Base-by-base conservation (phyloP, 2,113 vertebrate species). In the Gopherus flavomarginatus region DNA sequence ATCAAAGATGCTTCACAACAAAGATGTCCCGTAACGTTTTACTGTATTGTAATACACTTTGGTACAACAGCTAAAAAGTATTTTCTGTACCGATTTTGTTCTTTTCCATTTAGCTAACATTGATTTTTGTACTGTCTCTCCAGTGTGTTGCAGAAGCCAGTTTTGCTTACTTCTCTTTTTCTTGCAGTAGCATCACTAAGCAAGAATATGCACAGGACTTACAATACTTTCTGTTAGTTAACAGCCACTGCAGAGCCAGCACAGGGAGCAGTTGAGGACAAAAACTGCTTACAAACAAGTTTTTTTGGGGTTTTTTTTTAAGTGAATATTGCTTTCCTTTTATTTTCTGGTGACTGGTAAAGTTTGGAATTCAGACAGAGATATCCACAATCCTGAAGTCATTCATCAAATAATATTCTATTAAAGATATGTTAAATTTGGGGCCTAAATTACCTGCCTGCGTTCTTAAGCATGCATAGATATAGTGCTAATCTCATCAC, bases 141-240 rank as follows among this genome's bases (percentile, higher is more conserved):
- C 57, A 75, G 65, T 38, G 26, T 90, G 2, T 1, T 31, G 47
- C 79, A 50, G 29, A 87, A 93, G 10, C 81, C 65, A 54, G 52
- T 42, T 81, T 17, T 53, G 21, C 35, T 81, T 35, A 0, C 54
- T 54, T 6, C 31, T 42, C 47, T 31, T 3, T 72, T 0, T 17
- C 69, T 47, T 21, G 44, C 56, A 53, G 47, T 80, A 62, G 0
- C 14, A 4, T 6, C 84, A 53, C 17, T 31, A n/a, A 38, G 21
- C 83, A 52, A 26, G 29, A 35, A 49, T 83, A 88, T 0, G 0
- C 47, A 56, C 90, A 52, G 62, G 14, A 69, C 77, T 27, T 42
- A 52, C n/a, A 38, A 29, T 1, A 8, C 54, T 0, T 72, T 72
- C 0, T 0, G 42, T 8, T 42, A 52, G 87, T 38, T 88, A 42